Evolutionary conservation across 2,797 vertebrate species (phyloP).

Genomic region (Vultur gryphus): DNA sequence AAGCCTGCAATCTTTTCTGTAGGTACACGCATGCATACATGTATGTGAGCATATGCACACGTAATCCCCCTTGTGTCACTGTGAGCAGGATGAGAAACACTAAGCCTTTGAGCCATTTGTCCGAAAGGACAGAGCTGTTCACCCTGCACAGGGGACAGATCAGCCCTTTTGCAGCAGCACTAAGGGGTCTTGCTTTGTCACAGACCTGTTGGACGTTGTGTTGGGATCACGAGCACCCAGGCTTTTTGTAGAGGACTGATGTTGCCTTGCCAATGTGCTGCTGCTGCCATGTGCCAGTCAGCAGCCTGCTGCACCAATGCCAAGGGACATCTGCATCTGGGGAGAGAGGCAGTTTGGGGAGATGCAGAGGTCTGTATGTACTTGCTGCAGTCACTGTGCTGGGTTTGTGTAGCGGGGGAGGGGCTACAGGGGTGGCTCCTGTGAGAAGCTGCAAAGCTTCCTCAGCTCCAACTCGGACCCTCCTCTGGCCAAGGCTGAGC

Average conservation of each 20-base stretch:
- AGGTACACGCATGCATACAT: fast-evolving
- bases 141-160: background rate
- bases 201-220: fast-evolving
- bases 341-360: background rate
- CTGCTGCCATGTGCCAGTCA: background rate
- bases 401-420: too few species aligned
- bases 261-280: background rate
- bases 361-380: too few species aligned
- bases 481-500: too few species aligned
- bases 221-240: background rate
- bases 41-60: fast-evolving
- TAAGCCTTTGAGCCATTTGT: background rate
- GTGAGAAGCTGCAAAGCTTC: too few species aligned
- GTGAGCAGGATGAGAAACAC: conserved; percentile 19
- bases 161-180: background rate
- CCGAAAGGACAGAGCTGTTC: background rate
- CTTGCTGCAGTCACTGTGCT: background rate
- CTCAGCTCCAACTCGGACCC: too few species aligned
- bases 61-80: background rate
- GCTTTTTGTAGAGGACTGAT: background rate
- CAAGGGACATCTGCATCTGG: too few species aligned
- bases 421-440: too few species aligned
- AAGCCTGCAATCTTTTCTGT: background rate
- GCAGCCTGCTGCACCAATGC: background rate
- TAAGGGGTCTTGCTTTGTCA: background rate